Base-by-base conservation (phyloP, 2,797 vertebrate genomes). In the Sternarchorhynchus goeldii region DNA sequence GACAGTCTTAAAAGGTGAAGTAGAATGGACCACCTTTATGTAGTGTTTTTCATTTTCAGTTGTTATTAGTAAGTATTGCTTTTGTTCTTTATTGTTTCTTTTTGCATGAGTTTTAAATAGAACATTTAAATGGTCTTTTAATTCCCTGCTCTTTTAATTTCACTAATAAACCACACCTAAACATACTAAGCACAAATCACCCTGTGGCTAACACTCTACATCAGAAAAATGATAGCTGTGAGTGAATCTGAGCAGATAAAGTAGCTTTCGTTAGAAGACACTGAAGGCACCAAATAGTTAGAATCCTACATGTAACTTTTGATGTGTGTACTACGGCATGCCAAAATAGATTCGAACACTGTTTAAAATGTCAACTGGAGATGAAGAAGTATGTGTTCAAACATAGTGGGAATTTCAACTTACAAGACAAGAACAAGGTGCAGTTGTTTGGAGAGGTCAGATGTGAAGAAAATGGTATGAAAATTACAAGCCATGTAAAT, bases 401-500 rank as follows among this genome's bases (percentile, higher is more conserved):
- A 88, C 75, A 83, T 75, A 82, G 66, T 58, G 7, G 41, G 77
- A 84, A 83, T 85, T 90, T 73, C 76, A 73, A 82, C 85, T 86
- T 77, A 76, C 82, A 66, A 83, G 68, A 85, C 68, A 65, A 73
- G 82, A 83, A 64, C 57, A 67, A 79, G 57, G 71, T 57, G 75
- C 63, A 77, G 32, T 55, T 53, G 73, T 74, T 14, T 32, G 17
- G 81, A 64, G 62, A 82, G 82, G 73, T 82, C 66, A 81, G 72
- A 84, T 21, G 53, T 55, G 85, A 87, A 82, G 67, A 45, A 75
- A 53, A 84, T 29, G 20, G 77, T 17, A 75, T 67, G 72, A 62
- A 87, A 84, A 89, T 83, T 78, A 70, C 84, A 88, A 87, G 82
- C 79, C 31, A 20, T 82, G 81, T 89, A 88, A 88, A 78, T 85